phyloP scores from a whole-genome alignment of 2,888 invertebrate species.

The Monoplex corrugatus region DNA sequence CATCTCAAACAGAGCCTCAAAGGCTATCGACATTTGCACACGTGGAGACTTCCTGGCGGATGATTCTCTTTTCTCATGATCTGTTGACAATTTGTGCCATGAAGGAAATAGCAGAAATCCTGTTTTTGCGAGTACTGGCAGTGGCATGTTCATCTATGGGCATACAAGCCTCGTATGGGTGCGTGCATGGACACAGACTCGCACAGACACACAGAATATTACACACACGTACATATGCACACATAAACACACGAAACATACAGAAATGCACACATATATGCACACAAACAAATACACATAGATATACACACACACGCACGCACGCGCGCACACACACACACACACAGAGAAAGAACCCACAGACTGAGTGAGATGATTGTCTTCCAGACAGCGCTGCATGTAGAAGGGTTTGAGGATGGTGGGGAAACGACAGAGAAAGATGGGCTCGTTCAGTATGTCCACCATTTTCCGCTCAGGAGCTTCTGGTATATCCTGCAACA shows the following conservation, averaged over 20 bases:
- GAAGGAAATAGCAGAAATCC: too few species aligned
- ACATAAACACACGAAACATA: neutral
- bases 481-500: constrained; percentile 94
- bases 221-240: neutral
- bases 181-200: neutral
- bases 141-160: too few species aligned
- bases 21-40: too few species aligned
- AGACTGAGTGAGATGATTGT: constrained; percentile 93
- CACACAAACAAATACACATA: neutral
- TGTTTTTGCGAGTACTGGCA: too few species aligned
- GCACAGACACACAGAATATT: neutral
- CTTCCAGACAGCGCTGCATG: constrained; percentile 94
- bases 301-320: too few species aligned
- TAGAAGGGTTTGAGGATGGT: constrained; percentile 98
- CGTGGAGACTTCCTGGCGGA: too few species aligned
- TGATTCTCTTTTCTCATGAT: too few species aligned
- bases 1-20: too few species aligned
- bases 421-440: constrained; percentile 96
- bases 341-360: constrained; percentile 82
- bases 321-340: neutral
- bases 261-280: neutral
- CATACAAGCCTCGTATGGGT: too few species aligned
- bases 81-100: too few species aligned
- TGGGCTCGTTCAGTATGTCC: constrained; percentile 96
- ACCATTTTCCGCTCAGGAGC: constrained; percentile 99